Evolutionary conservation across 2,113 vertebrate species (phyloP).

Genomic region (Taurulus bubalis): DNA sequence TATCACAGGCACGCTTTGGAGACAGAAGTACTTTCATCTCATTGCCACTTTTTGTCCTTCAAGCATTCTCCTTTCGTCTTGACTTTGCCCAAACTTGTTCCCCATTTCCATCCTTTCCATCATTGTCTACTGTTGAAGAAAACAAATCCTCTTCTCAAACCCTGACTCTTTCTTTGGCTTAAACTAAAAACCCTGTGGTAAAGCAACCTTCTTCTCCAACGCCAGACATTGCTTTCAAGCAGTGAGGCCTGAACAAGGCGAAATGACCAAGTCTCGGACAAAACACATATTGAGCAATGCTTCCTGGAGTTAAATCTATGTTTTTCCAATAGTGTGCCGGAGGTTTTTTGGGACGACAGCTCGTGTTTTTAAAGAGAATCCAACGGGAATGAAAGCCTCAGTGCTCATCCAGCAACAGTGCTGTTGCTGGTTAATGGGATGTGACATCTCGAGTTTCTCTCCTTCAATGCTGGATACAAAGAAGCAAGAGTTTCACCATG

Average conservation of each 20-base stretch:
- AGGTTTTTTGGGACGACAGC: slow-evolving; percentile 22
- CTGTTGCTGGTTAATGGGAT: slow-evolving; percentile 60
- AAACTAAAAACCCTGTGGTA: slow-evolving; percentile 39
- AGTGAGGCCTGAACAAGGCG: slow-evolving; percentile 60
- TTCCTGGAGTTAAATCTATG: slow-evolving; percentile 55
- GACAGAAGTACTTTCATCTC: slow-evolving; percentile 30
- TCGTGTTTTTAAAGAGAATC: slow-evolving; percentile 63
- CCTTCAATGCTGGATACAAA: slow-evolving; percentile 26
- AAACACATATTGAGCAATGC: slow-evolving; percentile 63
- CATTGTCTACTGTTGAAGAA: slow-evolving; percentile 24
- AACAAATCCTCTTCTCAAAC: slow-evolving; percentile 42
- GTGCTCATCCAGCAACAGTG: slow-evolving; percentile 39
- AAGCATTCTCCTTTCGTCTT: slow-evolving; percentile 8
- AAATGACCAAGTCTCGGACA: slow-evolving; percentile 21
- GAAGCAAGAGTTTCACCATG: slow-evolving; percentile 43
- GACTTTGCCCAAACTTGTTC: slow-evolving; percentile 8
- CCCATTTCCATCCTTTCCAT: slow-evolving; percentile 12
- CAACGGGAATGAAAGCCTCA: slow-evolving; percentile 35
- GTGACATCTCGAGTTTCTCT: slow-evolving; percentile 53
- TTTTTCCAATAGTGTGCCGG: slow-evolving; percentile 54
- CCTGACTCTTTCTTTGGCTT: slow-evolving; percentile 30
- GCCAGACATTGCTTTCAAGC: slow-evolving; percentile 54
- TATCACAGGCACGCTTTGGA: slow-evolving; percentile 49
- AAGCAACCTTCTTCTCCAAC: slow-evolving; percentile 32
- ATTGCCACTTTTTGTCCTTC: slow-evolving; percentile 11